phyloP scores from a whole-genome alignment of 2,888 invertebrate species.

The Torymus aiolomorphi region DNA sequence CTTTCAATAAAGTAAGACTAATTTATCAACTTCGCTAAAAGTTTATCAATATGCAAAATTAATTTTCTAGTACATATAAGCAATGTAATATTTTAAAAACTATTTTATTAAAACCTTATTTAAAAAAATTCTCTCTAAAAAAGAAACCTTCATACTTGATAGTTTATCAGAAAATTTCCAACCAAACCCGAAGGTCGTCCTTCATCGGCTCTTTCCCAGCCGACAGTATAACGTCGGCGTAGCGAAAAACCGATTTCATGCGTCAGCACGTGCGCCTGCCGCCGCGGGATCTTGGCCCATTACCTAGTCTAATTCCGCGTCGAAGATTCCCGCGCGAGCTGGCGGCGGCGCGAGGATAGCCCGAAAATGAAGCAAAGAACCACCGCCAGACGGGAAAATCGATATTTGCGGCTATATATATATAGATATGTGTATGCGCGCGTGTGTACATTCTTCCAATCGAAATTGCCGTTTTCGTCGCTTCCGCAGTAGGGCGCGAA shows the following conservation, averaged over 20 bases:
- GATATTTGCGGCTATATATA: conserved; percentile 21
- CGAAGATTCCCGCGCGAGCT: background rate
- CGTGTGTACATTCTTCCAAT: conserved; percentile 15
- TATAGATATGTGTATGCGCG: background rate
- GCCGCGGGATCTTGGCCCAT: conserved; percentile 57
- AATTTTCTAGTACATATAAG: too few relatives aligned
- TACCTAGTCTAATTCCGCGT: conserved; percentile 62
- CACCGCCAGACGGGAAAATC: conserved; percentile 11
- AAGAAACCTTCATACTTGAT: background rate
- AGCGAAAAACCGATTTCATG: conserved; percentile 65
- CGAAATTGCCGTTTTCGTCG: conserved; percentile 14
- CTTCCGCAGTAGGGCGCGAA: conserved; percentile 1
- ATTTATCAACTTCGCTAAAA: too few relatives aligned
- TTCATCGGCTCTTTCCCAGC: conserved; percentile 18
- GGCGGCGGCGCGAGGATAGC: too few relatives aligned
- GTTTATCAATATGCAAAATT: too few relatives aligned
- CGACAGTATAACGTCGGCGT: background rate
- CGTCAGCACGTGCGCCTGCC: conserved; percentile 62
- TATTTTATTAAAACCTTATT: too few relatives aligned
- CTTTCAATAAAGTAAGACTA: too few relatives aligned
- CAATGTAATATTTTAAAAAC: too few relatives aligned
- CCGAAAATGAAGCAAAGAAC: conserved; percentile 43
- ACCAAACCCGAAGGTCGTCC: conserved; percentile 11
- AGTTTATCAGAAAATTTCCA: conserved; percentile 17
- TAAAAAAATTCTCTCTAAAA: too few relatives aligned